A percentile compares a stretch with the other conserved stretches of the same genome.
phyloP scores from a whole-genome alignment of 30 jellyfish, hydroid and myxozoan species.

The Morbakka virulenta region DNA sequence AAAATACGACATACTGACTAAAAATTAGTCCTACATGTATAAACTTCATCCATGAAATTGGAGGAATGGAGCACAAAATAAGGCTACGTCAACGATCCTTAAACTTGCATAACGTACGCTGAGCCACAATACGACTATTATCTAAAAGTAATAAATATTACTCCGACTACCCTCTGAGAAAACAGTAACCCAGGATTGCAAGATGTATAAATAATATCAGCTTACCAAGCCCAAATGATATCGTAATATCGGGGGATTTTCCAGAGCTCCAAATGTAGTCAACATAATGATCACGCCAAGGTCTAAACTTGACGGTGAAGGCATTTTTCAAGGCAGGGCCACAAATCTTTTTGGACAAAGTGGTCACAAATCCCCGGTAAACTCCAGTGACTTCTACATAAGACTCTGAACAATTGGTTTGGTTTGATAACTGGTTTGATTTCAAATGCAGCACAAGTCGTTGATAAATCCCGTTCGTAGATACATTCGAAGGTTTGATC shows the following conservation, averaged over 20 bases:
- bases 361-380: neutral
- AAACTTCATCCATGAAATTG: no score
- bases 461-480: neutral
- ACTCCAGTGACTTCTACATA: conserved; percentile 9
- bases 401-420: conserved; percentile 2
- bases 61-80: no score
- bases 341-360: conserved; percentile 7
- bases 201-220: no score
- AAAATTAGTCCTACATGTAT: no score
- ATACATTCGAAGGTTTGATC: neutral
- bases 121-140: no score
- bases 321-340: conserved; percentile 2
- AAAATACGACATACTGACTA: no score
- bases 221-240: conserved; percentile 8
- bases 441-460: conserved; percentile 8
- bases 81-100: no score
- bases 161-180: no score
- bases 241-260: neutral
- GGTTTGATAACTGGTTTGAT: conserved; percentile 1
- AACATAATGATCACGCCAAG: neutral
- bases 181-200: no score
- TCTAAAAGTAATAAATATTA: no score
- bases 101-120: no score
- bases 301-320: neutral
- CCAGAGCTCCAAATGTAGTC: neutral